Percentiles rank a stretch among this genome's conserved stretches.
Conservation (phyloP, 2,113 vertebrate genomes). For the Rhagologus leucostigma region DNA sequence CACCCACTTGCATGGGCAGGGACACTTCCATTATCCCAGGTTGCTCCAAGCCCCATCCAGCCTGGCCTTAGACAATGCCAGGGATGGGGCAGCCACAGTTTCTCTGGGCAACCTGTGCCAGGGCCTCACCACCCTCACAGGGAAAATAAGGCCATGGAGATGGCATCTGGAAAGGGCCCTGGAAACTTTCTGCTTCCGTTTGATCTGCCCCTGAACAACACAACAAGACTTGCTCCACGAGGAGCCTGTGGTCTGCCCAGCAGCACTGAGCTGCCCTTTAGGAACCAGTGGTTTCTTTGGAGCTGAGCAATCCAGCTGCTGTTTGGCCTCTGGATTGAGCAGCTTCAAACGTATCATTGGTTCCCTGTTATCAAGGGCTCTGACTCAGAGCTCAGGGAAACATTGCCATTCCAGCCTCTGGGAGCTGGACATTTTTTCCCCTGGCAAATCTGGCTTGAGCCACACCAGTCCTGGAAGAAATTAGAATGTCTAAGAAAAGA, state of each 20-base stretch:
- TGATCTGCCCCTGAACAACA: neutral
- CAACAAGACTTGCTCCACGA: neutral
- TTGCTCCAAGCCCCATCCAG: rapidly evolving
- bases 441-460: neutral
- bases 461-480: neutral
- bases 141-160: neutral
- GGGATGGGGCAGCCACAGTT: neutral
- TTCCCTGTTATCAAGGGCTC: neutral
- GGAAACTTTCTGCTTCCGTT: neutral
- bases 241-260: neutral
- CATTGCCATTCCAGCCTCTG: neutral
- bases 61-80: neutral
- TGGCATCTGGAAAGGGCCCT: neutral
- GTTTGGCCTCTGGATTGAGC: neutral
- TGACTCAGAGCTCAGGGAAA: slow-evolving; percentile 21
- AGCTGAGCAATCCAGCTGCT: neutral
- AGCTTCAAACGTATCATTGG: neutral
- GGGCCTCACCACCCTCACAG: neutral
- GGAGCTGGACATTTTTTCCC: neutral
- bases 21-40: neutral
- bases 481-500: neutral
- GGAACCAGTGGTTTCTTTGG: neutral
- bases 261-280: neutral
- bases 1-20: neutral
- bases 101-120: neutral